Percentiles rank a stretch among this genome's conserved stretches.
Conservation (phyloP, 2,888 invertebrate species). For the Lottia scabra region DNA sequence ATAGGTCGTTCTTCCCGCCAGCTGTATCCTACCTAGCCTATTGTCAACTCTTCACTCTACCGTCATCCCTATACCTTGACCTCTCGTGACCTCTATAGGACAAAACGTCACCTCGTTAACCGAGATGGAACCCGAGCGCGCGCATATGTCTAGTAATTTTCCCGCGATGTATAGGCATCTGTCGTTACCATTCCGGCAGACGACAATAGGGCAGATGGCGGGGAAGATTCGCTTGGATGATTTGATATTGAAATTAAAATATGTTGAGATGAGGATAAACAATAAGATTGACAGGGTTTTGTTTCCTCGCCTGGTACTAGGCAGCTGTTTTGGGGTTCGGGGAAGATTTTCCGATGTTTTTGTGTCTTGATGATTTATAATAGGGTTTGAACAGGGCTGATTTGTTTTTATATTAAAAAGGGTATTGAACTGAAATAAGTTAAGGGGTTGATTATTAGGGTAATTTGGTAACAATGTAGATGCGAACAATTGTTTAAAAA, state of each 20-base stretch:
- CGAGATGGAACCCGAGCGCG: not conserved
- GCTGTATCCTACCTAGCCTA: not conserved
- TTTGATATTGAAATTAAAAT: not conserved
- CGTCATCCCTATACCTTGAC: not conserved
- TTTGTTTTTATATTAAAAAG: too few relatives aligned
- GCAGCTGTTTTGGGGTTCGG: too few relatives aligned
- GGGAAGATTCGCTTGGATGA: not conserved
- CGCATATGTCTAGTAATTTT: constrained; percentile 3
- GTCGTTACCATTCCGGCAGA: constrained; percentile 1
- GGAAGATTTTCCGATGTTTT: too few relatives aligned
- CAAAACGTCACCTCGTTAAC: not conserved
- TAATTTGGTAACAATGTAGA: too few relatives aligned
- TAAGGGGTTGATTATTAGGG: too few relatives aligned
- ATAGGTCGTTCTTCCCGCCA: not conserved
- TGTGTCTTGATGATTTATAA: too few relatives aligned
- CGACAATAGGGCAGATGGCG: constrained; percentile 6
- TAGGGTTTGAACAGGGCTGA: too few relatives aligned
- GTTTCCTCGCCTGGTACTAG: too few relatives aligned
- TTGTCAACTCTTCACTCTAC: too few relatives aligned
- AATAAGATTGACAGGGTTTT: not conserved
- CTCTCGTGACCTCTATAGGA: not conserved
- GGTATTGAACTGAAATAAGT: too few relatives aligned
- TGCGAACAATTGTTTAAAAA: too few relatives aligned
- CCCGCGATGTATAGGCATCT: not conserved
- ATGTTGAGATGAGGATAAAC: not conserved